A percentile compares a stretch with the other conserved stretches of the same genome.
phyloP scores from a whole-genome alignment of 1,140 invertebrate species.

The Tetramorium parvispinum region DNA sequence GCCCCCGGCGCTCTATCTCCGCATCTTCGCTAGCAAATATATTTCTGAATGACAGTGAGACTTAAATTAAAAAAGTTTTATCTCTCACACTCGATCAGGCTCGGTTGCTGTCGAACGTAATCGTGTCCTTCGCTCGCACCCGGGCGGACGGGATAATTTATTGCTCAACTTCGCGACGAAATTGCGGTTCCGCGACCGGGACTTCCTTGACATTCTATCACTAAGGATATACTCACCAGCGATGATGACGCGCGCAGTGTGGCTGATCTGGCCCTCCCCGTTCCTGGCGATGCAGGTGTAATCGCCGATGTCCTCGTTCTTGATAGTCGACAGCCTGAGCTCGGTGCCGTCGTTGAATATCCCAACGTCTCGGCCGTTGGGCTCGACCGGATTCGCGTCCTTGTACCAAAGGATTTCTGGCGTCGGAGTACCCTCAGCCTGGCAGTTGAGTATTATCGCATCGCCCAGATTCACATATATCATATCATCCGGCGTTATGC shows the following conservation, averaged over 20 bases:
- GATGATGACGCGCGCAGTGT: slow-evolving; percentile 97
- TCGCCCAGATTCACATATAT: slow-evolving; percentile 98
- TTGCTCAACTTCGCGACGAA: slow-evolving; percentile 51
- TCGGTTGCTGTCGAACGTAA: slow-evolving; percentile 31
- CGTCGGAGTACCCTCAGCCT: slow-evolving; percentile 96
- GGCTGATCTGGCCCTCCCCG: slow-evolving; percentile 96
- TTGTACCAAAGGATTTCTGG: slow-evolving; percentile 97
- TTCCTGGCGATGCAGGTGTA: slow-evolving; percentile 98
- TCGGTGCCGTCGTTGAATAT: slow-evolving; percentile 97
- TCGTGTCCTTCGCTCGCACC: not conserved
- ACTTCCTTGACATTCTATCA: not conserved
- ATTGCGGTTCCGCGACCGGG: slow-evolving; percentile 15
- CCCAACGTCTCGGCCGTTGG: slow-evolving; percentile 91
- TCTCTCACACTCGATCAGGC: slow-evolving; percentile 26
- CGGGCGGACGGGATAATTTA: slow-evolving; percentile 35
- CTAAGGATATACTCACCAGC: slow-evolving; percentile 89
- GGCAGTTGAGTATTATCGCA: slow-evolving; percentile 97
- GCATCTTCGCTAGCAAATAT: slow-evolving; percentile 15
- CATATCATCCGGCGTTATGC: slow-evolving; percentile 95
- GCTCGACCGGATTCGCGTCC: slow-evolving; percentile 95
- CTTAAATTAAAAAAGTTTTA: slow-evolving; percentile 60
- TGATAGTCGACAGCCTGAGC: slow-evolving; percentile 95
- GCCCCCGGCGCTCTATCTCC: not conserved
- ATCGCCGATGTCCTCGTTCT: slow-evolving; percentile 96
- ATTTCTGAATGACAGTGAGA: slow-evolving; percentile 44